Conservation (phyloP, 2,888 invertebrate species). For the Nomada ferruginata region DNA sequence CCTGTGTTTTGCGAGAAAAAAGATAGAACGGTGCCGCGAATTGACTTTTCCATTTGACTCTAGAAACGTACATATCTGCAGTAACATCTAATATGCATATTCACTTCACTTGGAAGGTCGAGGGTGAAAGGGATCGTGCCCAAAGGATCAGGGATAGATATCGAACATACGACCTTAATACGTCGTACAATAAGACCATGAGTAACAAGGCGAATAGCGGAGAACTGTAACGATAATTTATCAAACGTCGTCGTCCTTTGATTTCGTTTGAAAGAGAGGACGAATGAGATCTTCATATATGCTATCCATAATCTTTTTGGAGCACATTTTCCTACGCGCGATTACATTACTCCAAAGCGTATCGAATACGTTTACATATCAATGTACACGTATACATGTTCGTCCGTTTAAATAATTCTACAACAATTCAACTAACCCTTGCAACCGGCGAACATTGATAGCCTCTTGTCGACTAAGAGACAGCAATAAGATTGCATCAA, state of each 20-base stretch:
- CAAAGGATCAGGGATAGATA: constrained; percentile 46
- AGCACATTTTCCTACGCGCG: not conserved
- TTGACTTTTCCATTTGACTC: constrained; percentile 11
- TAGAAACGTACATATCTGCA: not conserved
- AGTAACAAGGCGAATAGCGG: constrained; percentile 9
- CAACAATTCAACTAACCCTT: not conserved
- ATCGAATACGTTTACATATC: not conserved
- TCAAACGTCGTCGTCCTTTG: not conserved
- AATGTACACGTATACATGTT: not conserved
- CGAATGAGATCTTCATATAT: too few species aligned
- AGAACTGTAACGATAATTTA: constrained; percentile 2
- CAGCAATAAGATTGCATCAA: too few species aligned
- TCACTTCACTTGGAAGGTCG: constrained; percentile 51
- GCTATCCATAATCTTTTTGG: not conserved
- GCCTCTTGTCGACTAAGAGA: too few species aligned
- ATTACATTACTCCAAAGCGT: not conserved
- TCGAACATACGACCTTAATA: constrained; percentile 44
- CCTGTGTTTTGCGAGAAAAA: constrained; percentile 43
- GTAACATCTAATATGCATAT: constrained; percentile 21
- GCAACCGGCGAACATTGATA: not conserved
- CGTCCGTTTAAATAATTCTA: not conserved
- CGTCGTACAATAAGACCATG: constrained; percentile 6
- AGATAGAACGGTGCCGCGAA: constrained; percentile 48
- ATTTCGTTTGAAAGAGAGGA: too few species aligned
- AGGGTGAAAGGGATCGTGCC: constrained; percentile 52